Base-by-base conservation (phyloP, 1,140 invertebrate genomes). In the Trichoplusia ni region DNA sequence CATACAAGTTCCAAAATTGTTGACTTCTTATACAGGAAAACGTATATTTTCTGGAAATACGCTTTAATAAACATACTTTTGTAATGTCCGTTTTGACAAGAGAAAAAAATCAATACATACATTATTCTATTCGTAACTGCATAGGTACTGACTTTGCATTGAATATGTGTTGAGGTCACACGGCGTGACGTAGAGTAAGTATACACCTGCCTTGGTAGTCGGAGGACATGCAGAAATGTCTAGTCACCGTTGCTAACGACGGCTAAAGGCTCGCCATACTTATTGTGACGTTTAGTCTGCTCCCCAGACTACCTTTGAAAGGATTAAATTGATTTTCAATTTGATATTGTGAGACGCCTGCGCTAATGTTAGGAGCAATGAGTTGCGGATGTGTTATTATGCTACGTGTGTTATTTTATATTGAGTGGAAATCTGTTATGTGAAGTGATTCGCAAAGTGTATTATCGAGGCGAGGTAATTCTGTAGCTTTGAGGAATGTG, bases 161-260 rank as follows among this genome's bases (percentile, higher is more conserved):
- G 44, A 31, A 47, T 47, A 47, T 9, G 18, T 4, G 44, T 29
- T 31, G 44, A 47, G 23, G 44, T 47, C 44, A 47, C 51, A 9
- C 40, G 11, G 0, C 1, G 13, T 11, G 27, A 9, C 51, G 51
- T 56, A 56, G 25, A 14, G 18, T 38, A 56, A 38, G 2, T 56
- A 56, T 56, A 56, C 40, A 16, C 51, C 9, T 35, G 8, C 35
- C 14, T 38, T 33, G 29, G 29, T 35, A 51, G 47, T 29, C 21
- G 40, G 16, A 56, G 35, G 68, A 69, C 63, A 73, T 56, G 64
- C 46, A 71, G 63, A 72, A 76, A 58, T 27, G 37, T 14, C 71
- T 40, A 76, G 74, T 76, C 74, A 76, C 56, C 31, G 23, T 23
- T 37, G 49, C 56, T 76, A 76, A 76, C 74, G 74, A 76, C 44